Base-by-base conservation (phyloP, 2,797 vertebrate species). In the Spinus pinus region DNA sequence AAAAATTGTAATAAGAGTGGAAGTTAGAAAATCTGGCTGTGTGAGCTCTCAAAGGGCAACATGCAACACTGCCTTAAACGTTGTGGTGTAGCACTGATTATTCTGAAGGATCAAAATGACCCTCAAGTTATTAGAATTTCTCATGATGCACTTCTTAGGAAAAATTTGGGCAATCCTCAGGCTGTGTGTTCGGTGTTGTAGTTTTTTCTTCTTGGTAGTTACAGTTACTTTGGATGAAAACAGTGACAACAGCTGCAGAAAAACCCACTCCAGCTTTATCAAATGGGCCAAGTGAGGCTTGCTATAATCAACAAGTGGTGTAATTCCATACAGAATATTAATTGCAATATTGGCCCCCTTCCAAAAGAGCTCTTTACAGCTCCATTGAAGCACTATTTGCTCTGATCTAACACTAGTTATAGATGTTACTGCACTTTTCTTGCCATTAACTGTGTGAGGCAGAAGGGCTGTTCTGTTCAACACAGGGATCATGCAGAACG, bases 381-480 rank as follows among this genome's bases (percentile, higher is more conserved):
- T 67, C 70, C 70, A 17, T 41, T 72, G 71, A 73, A 85, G 44
- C 2, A 30, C 35, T 27, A 0, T 57, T 91, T 93, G 71, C 62
- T 90, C 90, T 80, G 88, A 81, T 84, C 62, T 89, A 72, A 85
- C 23, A 6, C 67, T 10, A 12, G 58, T 50, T 70, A 5, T 9
- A 50, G 84, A 84, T 39, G 61, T 69, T 37, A 16, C 33, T 23
- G 50, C 56, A 35, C 42, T 42, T 57, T 50, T 33, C 72, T 44
- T 90, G 46, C 86, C 51, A 28, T 75, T 42, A 67, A 49, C 47
- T 67, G 58, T 44, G 25, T 75, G 94, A 93, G 80, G 62, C 89
- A 93, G 75, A 44, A 85, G 86, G 72, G 79, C 82, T 72, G 91
- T 12, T 95, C 70, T 82, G 47, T 28, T 79, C 66, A 28, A 25